These are phyloP conservation scores for Copsychus sechellarum DNA, from an alignment of 2,113 vertebrate species.

Conservation along the genomic window DNA sequence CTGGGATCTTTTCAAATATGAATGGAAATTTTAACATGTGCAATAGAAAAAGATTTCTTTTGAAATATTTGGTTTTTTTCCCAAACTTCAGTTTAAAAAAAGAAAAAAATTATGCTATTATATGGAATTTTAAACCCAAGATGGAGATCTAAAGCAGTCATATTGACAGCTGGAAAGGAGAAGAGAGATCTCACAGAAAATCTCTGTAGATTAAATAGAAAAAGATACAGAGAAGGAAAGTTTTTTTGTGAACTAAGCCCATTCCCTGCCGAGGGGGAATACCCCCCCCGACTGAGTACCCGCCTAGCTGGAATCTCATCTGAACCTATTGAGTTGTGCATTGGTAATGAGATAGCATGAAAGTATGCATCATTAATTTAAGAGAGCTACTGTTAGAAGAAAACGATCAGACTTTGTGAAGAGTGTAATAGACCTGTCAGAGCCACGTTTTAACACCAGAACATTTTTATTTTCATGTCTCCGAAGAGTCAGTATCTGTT, in stretches of 20 bases:
- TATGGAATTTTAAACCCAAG: background rate
- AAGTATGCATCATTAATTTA: constrained; percentile 7
- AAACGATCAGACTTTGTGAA: background rate
- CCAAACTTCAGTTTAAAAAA: background rate
- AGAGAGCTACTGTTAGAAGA: background rate
- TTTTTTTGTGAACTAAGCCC: background rate
- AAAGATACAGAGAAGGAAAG: background rate
- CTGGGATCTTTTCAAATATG: background rate
- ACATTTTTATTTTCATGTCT: constrained; percentile 21
- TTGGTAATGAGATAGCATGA: background rate
- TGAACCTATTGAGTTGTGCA: background rate
- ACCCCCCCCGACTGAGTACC: rapidly evolving
- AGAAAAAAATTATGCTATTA: background rate
- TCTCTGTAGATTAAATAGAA: background rate
- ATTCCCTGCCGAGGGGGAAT: background rate
- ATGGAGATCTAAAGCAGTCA: background rate
- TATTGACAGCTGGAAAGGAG: background rate
- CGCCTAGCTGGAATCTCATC: background rate
- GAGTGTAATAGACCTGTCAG: constrained; percentile 18
- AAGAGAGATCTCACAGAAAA: background rate
- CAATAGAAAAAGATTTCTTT: background rate
- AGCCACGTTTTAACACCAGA: background rate
- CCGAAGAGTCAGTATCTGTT: background rate
- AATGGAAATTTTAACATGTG: background rate
- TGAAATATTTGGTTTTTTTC: background rate